Evolutionary conservation across 1,140 invertebrate genomes (phyloP).

Genomic region (Cotesia glomerata): DNA sequence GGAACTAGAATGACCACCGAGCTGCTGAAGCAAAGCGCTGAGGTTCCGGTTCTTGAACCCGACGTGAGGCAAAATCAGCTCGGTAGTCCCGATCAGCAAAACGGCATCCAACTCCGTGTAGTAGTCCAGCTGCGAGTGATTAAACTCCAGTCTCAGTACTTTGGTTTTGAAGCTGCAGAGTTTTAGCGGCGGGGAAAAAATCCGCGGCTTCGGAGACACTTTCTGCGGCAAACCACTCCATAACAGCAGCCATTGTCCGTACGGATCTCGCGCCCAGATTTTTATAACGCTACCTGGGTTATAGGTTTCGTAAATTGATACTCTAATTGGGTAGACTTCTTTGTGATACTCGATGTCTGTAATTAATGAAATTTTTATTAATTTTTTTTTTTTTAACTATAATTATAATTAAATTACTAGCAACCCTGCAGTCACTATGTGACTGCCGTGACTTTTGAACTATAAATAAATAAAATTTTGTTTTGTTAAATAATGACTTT

Average conservation of each 20-base stretch:
- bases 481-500: too few relatives aligned
- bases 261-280: constrained; percentile 74
- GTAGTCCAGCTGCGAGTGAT: constrained; percentile 79
- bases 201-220: constrained; percentile 69
- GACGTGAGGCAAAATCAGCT: constrained; percentile 53
- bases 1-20: constrained; percentile 37
- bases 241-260: constrained; percentile 73
- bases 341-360: constrained; percentile 77
- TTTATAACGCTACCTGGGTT: constrained; percentile 87
- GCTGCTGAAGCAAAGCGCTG: constrained; percentile 48
- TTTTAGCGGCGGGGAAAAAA: constrained; percentile 76
- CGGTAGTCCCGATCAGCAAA: constrained; percentile 70
- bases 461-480: too few relatives aligned
- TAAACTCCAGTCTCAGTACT: constrained; percentile 76
- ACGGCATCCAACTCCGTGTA: constrained; percentile 91
- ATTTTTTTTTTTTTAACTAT: constrained; percentile 1
- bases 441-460: too few relatives aligned
- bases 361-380: constrained; percentile 40
- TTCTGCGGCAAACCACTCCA: constrained; percentile 77
- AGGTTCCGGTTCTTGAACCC: constrained; percentile 47
- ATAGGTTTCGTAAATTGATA: constrained; percentile 87
- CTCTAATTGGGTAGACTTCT: constrained; percentile 76
- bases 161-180: constrained; percentile 58
- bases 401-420: too few relatives aligned
- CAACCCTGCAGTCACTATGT: too few relatives aligned